These are phyloP conservation scores for Blastobasis lacticolella DNA, from an alignment of 2,888 invertebrate genomes.

Conservation along the genomic window DNA sequence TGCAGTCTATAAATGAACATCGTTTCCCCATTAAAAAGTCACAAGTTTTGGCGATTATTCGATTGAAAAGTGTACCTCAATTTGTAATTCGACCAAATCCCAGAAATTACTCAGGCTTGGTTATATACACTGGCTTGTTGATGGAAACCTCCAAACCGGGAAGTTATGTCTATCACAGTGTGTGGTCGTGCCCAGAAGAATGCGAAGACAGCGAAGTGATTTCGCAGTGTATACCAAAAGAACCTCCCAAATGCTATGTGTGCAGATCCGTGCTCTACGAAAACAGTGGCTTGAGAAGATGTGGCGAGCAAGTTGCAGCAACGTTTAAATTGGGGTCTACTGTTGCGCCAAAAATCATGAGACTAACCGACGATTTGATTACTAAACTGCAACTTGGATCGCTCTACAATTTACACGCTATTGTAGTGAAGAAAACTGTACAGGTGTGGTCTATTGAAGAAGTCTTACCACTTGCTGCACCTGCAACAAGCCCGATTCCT, in stretches of 20 bases:
- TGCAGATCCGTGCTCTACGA: constrained; percentile 53
- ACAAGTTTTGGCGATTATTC: constrained; percentile 43
- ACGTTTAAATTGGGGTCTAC: constrained; percentile 34
- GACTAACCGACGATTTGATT: constrained; percentile 50
- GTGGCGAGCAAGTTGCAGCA: constrained; percentile 50
- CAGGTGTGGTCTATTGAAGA: constrained; percentile 48
- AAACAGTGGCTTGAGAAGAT: constrained; percentile 52
- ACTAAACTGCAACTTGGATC: constrained; percentile 37
- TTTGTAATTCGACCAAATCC: constrained; percentile 24
- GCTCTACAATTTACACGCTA: constrained; percentile 33
- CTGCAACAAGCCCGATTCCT: constrained; percentile 33
- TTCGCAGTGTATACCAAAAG: constrained; percentile 49
- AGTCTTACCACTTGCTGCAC: constrained; percentile 26
- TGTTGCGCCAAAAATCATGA: constrained; percentile 30
- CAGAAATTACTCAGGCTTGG: constrained; percentile 32
- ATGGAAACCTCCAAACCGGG: constrained; percentile 40
- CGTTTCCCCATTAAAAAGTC: constrained; percentile 21
- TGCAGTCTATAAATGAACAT: constrained; percentile 32
- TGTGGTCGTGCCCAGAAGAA: constrained; percentile 65
- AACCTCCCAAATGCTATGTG: constrained; percentile 46
- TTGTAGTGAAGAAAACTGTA: constrained; percentile 37
- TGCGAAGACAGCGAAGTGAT: constrained; percentile 59
- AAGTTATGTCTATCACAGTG: constrained; percentile 51
- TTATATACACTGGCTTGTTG: constrained; percentile 40
- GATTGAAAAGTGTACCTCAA: constrained; percentile 40